Evolutionary conservation across 2,888 invertebrate genomes (phyloP), one percentile per base, ranked within the genome.

Genomic region (Dyspetes luteomarginatus): DNA sequence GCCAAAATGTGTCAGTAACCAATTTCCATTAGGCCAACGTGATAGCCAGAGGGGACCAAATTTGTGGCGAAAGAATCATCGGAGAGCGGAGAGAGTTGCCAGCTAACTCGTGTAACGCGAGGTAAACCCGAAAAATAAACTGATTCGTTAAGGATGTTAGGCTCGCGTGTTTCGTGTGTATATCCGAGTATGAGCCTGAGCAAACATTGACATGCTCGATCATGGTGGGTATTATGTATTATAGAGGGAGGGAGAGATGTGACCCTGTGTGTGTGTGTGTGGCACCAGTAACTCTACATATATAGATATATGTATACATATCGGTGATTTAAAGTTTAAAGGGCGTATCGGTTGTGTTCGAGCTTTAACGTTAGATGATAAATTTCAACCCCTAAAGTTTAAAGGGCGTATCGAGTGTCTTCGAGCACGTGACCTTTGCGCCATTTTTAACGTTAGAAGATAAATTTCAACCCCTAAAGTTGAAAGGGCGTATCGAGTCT

Each of bases 151-250:
- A 89, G 88, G 90, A 84, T 86, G 85, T 88, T 88, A 86, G 81
- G 50, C 56, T 64, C 48, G 79, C 68, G n/a, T n/a, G n/a, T n/a
- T 45, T 64, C 58, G 58, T 68, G 28, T n/a, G 64, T 72, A 73
- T 58, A 77, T 43, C 48, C 65, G 81, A 81, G 82, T 76, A 83
- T 78, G 84, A 84, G 81, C 81, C 87, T 87, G 84, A 86, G 83
- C 91, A 92, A 92, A 92, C 91, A 92, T 91, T 92, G 91, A 91
- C 91, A 90, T 91, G 89, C 89, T 89, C 90, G 90, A 90, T 91
- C 89, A 92, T 91, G 89, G 81, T 28, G 12, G 64, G 30, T 36
- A 45, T 28, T 5, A n/a, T 36, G 22, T 28, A 17, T 22, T 58
- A 41, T 30, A 15, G 30, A 67, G 74, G 3, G 48, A 48, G 48